Evolutionary conservation across 2,888 invertebrate species (phyloP).

Genomic region (Nymphalis c-album): DNA sequence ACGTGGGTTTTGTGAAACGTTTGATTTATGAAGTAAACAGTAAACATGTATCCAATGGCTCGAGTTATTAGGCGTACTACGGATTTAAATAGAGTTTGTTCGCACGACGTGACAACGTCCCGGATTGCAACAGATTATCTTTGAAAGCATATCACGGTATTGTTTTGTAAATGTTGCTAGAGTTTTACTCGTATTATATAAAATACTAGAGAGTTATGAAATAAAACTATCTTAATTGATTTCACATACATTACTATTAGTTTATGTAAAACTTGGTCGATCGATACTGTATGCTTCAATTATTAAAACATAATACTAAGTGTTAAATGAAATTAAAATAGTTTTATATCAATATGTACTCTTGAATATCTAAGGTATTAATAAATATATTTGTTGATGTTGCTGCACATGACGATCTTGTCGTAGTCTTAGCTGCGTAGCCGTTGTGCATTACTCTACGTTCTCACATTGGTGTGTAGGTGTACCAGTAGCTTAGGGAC

Average conservation of each 20-base stretch:
- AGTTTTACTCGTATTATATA: constrained; percentile 42
- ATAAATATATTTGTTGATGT: constrained; percentile 60
- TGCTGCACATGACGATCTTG: constrained; percentile 58
- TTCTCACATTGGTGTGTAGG: constrained; percentile 68
- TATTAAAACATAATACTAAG: background rate
- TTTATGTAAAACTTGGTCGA: background rate
- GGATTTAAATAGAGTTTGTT: constrained; percentile 57
- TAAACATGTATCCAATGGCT: constrained; percentile 61
- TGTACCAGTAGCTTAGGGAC: constrained; percentile 67
- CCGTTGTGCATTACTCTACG: constrained; percentile 50
- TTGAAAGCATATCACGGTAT: constrained; percentile 66
- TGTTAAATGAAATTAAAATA: background rate
- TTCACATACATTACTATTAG: constrained; percentile 19
- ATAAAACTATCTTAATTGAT: constrained; percentile 6
- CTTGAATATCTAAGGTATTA: constrained; percentile 8
- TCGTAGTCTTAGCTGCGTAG: constrained; percentile 62
- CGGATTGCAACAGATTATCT: constrained; percentile 47
- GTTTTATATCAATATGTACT: constrained; percentile 8
- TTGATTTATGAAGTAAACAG: constrained; percentile 52
- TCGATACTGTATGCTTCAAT: background rate
- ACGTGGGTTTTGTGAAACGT: constrained; percentile 25
- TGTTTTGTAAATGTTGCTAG: constrained; percentile 68
- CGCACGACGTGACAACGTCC: constrained; percentile 39
- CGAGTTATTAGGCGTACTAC: constrained; percentile 58
- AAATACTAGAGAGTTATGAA: constrained; percentile 7